Percentiles rank a stretch among this genome's conserved stretches.
These are phyloP conservation scores for Pachymerium ferrugineum DNA, from an alignment of 2,888 invertebrate species.

Conservation along the genomic window DNA sequence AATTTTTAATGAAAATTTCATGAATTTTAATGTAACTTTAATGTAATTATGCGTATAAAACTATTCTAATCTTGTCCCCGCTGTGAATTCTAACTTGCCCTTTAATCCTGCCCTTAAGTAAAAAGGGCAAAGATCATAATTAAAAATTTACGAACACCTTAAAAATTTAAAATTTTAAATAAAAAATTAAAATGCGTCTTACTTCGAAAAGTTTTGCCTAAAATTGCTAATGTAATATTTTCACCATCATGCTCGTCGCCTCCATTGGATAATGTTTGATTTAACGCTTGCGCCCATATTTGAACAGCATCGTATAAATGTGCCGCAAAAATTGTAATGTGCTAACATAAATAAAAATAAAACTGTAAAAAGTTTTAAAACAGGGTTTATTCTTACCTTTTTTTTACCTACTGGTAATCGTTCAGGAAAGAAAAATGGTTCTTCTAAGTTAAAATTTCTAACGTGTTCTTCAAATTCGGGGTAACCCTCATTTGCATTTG, in stretches of 20 bases:
- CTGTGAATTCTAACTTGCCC: no score
- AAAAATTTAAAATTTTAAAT: background rate
- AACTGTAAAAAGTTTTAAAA: background rate
- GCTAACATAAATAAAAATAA: conserved; percentile 37
- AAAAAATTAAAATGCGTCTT: conserved; percentile 39
- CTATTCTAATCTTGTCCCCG: no score
- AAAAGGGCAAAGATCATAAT: no score
- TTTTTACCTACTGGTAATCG: background rate
- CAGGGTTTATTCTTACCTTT: background rate
- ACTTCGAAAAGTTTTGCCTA: conserved; percentile 44
- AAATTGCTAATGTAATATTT: conserved; percentile 55
- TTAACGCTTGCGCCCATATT: conserved; percentile 76
- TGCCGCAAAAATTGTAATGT: conserved; percentile 77
- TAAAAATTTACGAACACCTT: background rate
- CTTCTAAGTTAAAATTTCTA: conserved; percentile 66
- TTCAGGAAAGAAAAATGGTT: no score
- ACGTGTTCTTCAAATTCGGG: conserved; percentile 64
- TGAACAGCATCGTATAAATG: conserved; percentile 82
- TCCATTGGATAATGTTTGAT: conserved; percentile 62
- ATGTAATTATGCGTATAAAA: no score
- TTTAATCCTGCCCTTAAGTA: no score
- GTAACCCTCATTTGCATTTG: conserved; percentile 54
- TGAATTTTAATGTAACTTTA: conserved; percentile 77
- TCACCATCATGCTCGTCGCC: conserved; percentile 69
- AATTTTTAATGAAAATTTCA: conserved; percentile 52